A percentile compares a stretch with the other conserved stretches of the same genome.
Conservation (phyloP, 2,113 vertebrate genomes). For the Eudorcas thomsonii region DNA sequence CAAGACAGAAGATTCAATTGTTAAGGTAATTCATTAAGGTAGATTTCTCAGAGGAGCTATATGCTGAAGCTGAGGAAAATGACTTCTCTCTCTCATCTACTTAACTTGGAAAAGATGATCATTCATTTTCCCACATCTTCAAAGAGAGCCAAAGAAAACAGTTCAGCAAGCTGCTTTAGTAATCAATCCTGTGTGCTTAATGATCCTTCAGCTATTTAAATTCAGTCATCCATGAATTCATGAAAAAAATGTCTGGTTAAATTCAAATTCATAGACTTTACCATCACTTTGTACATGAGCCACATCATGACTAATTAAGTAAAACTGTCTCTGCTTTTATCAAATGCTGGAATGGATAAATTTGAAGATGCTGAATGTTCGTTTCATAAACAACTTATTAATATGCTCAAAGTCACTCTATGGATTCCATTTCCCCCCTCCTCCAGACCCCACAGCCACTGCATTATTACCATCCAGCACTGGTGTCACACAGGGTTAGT, state of each 20-base stretch:
- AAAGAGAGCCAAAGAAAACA: slow-evolving; percentile 50
- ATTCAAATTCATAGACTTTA: slow-evolving; percentile 16
- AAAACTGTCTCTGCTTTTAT: slow-evolving; percentile 5
- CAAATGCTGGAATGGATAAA: not conserved
- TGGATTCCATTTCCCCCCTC: not conserved
- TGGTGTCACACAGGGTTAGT: not conserved
- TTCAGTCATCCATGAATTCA: slow-evolving; percentile 37
- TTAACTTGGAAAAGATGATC: slow-evolving; percentile 21
- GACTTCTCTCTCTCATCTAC: not conserved
- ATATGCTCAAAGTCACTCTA: not conserved
- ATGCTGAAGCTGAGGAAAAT: slow-evolving; percentile 34
- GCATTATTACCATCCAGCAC: not conserved
- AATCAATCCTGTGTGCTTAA: slow-evolving; percentile 29
- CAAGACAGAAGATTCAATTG: slow-evolving; percentile 43
- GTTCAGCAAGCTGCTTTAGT: not conserved
- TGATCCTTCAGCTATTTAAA: slow-evolving; percentile 40
- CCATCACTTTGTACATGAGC: not conserved
- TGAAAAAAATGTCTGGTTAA: not conserved
- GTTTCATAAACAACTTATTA: not conserved
- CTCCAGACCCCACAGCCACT: not conserved
- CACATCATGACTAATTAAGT: slow-evolving; percentile 13
- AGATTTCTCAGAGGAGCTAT: slow-evolving; percentile 49
- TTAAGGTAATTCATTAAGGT: slow-evolving; percentile 57
- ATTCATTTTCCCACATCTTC: slow-evolving; percentile 42
- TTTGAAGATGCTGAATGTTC: not conserved